These are phyloP conservation scores for Notothenia coriiceps DNA, from an alignment of 2,113 vertebrate genomes.

Conservation along the genomic window DNA sequence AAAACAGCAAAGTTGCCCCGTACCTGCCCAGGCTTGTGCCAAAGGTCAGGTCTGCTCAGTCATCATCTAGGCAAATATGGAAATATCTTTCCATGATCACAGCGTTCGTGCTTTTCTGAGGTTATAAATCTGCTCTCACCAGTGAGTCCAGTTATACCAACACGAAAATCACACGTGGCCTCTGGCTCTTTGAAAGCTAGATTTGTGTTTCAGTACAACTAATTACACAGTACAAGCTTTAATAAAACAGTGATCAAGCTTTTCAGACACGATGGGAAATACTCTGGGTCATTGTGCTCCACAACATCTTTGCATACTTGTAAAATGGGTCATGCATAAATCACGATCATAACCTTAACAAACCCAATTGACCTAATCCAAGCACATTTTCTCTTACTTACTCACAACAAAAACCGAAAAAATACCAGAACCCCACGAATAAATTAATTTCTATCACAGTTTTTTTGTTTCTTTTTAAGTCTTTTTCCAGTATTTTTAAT, in stretches of 20 bases:
- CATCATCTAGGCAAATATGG: neutral
- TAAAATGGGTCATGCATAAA: neutral
- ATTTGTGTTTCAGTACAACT: neutral
- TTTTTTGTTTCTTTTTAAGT: no score
- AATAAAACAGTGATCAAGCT: neutral
- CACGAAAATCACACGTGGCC: neutral
- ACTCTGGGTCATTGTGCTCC: neutral
- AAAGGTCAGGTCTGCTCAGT: neutral
- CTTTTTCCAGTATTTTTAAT: no score
- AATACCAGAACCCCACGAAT: no score
- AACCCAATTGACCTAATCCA: no score
- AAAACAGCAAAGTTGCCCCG: neutral
- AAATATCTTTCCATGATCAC: neutral
- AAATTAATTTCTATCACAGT: no score
- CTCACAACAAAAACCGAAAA: no score
- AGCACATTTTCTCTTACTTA: no score
- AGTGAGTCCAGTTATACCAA: neutral
- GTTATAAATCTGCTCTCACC: neutral
- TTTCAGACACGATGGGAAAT: neutral
- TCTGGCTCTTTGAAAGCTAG: fast-evolving
- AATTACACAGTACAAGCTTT: neutral
- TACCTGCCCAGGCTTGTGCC: neutral
- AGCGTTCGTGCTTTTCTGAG: neutral
- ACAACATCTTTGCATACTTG: neutral
- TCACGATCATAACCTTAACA: no score